Base-by-base conservation (phyloP, 2,888 invertebrate species). In the Pristionchus exspectatus region DNA sequence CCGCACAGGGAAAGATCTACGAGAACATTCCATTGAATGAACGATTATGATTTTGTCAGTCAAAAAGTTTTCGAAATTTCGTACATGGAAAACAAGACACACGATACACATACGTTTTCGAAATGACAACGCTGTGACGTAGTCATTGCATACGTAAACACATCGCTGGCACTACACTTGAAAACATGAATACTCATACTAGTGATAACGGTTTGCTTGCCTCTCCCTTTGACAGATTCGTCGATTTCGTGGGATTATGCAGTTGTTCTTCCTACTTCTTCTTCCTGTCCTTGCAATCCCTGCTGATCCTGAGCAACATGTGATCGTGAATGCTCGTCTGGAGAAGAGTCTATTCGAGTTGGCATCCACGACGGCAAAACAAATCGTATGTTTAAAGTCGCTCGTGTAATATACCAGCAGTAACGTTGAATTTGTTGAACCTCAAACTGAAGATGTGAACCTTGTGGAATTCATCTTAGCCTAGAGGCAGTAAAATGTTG, bases 311-410 rank as follows among this genome's bases (percentile, higher is more conserved):
- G 81, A 50, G 10, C 81, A 54, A 27, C 81, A 81, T 21, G 81
- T 16, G 4, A 44, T 81, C n/a, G 81, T 54, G 16, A 50, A 54
- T n/a, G 81, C 50, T 10, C 81, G 81, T 10, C 54, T 81, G 50
- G 27, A 81, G 27, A 81, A 81, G 81, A 81, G 81, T 12, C 81
- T 81, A 4, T 81, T 81, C 81, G n/a, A 50, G n/a, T 24, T 81
- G 38, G 81, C 81, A 33, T 81, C 81, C 14, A 18, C 81, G 24
- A 27, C 54, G 9, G 81, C 54, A 0, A 54, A 81, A 27, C 30
- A 81, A 27, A 81, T 81, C 7, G 81, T 81, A 16, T 50, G 81
- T 77, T 50, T 50, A 12, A 72, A 30, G 5, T 69, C 7, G n/a
- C 16, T 30, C 30, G 5, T n/a, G 27, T n/a, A 2, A 30, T 63